Evolutionary conservation across 2,888 invertebrate genomes (phyloP), one percentile per base, ranked within the genome.

Genomic region (Oxytorus armatus): DNA sequence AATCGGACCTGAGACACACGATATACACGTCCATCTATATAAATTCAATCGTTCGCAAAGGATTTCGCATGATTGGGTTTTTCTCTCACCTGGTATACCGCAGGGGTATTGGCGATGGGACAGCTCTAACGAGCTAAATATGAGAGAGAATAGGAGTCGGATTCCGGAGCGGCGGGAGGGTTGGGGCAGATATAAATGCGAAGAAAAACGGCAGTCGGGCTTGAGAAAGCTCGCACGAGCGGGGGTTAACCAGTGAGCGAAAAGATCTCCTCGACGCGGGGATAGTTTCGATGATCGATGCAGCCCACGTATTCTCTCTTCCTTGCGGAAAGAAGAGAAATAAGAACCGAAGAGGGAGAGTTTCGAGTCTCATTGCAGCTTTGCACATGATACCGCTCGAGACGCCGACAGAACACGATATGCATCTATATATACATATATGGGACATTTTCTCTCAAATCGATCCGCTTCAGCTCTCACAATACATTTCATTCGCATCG

Each of bases 321-420:
- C 68, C 69, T 79, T 16, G 82, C 49, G 49, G 51, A 68, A 76
- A 78, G 59, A 63, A 73, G 79, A 73, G 79, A 82, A 75, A 79
- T 76, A 76, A 68, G 70, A 72, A 79, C 82, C 79, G 80, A 84
- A 86, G 85, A 86, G 82, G 81, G 82, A 68, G 82, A 86, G 88
- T 88, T 86, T 86, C 85, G 82, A 88, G 86, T 89, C 88, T 89
- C 89, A 84, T 84, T 61, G 77, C 78, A 83, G 85, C 84, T 86
- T 87, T 83, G 73, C 44, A 33, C 85, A 86, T 82, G 83, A 88
- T 88, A 86, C 85, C 85, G n/a, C n/a, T n/a, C n/a, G 82, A 83
- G 81, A 73, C 51, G 77, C 57, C 66, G 33, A 49, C n/a, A 33
- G 18, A 21, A 39, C 63, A 39, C 49, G 14, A 42, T 25, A 49